Evolutionary conservation across 2,113 vertebrate species (phyloP).

Genomic region (Dasyprocta punctata): DNA sequence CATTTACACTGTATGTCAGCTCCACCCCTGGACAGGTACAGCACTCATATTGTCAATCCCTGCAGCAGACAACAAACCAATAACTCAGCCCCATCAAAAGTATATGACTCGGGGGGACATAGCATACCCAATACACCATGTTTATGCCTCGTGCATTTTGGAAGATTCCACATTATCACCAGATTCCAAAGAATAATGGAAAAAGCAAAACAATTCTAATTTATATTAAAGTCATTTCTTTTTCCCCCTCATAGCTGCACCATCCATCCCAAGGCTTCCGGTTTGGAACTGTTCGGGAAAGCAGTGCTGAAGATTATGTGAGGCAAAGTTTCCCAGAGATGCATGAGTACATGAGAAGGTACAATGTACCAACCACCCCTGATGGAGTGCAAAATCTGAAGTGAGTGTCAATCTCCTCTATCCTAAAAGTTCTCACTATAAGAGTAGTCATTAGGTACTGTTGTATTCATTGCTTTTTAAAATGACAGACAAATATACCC

Average conservation of each 20-base stretch:
- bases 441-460: neutral
- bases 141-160: neutral
- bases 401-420: constrained; percentile 84
- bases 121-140: too few species aligned
- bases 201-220: neutral
- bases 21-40: too few species aligned
- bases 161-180: neutral
- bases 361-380: constrained; percentile 92
- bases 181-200: neutral
- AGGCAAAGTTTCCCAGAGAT: constrained; percentile 95
- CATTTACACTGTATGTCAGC: too few species aligned
- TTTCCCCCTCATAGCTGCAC: constrained; percentile 87
- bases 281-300: constrained; percentile 93
- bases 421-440: neutral
- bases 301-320: constrained; percentile 94
- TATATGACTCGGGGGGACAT: too few species aligned
- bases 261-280: constrained; percentile 95
- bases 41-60: too few species aligned
- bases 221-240: constrained; percentile 69
- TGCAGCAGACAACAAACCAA: too few species aligned
- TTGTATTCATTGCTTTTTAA: neutral
- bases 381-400: constrained; percentile 91
- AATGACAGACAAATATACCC: neutral
- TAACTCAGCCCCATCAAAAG: too few species aligned
- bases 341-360: constrained; percentile 94